Base-by-base conservation (phyloP, 2,888 invertebrate species). In the Ichneumoninae sp. region DNA sequence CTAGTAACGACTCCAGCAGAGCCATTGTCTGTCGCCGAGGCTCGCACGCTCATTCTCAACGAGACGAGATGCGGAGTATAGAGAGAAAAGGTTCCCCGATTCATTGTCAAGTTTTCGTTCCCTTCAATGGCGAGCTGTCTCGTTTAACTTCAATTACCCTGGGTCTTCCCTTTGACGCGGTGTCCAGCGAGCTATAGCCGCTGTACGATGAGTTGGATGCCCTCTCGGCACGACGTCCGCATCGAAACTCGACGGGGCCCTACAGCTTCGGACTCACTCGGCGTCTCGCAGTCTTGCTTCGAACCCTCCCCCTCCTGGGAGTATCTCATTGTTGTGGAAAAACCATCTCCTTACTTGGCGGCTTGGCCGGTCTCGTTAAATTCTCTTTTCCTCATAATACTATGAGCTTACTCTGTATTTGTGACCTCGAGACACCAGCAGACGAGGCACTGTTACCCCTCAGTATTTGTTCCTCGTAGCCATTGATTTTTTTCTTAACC, bases 101-200 rank as follows among this genome's bases (percentile, higher is more conserved):
- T 91, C 90, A 91, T 91, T 91, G 91, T 91, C 88, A 89, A 84
- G 88, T 88, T 88, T 87, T 86, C 87, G 87, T 87, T 87, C 86
- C 82, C 74, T 86, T 91, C 90, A 91, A 91, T 90, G 90, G 90
- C 77, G 80, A 89, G 91, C 89, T 90, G 90, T 91, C 91, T 91
- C 91, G 91, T 91, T 91, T 91, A 91, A 91, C 91, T 91, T 91
- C 90, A 90, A 91, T 91, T 91, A 91, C 90, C 90, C 77, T 71
- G 82, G 89, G 84, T 82, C 89, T 89, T 90, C 88, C 89, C 89
- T 90, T 91, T 91, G 89, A 90, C 88, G 62, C 62, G n/a, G 4
- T 62, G 33, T 62, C 30, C 33, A 62, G 62, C 62, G 30, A 66
- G 50, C 60, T 57, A 62, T 47, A 36, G 16, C 36, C 70, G n/a